Conservation (phyloP, 2,113 vertebrate species). For the Hiodon tergisus region DNA sequence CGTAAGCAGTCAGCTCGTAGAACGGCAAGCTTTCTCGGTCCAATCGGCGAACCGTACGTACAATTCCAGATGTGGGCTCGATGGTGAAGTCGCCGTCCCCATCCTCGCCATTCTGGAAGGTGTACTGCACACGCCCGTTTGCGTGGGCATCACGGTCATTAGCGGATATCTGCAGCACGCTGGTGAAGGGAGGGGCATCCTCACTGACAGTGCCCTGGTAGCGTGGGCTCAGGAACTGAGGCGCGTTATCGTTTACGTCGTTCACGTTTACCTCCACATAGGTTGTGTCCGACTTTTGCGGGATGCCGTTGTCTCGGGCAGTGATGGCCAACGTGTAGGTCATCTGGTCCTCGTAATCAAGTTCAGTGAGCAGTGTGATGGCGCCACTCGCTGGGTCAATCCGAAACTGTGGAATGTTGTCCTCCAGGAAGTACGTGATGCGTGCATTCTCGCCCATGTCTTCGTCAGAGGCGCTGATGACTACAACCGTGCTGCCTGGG, state of each 20-base stretch:
- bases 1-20: conserved; percentile 90
- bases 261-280: conserved; percentile 97
- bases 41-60: conserved; percentile 83
- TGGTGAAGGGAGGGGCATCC: conserved; percentile 91
- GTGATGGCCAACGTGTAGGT: conserved; percentile 93
- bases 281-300: conserved; percentile 95
- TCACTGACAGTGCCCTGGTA: conserved; percentile 91
- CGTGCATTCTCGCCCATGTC: conserved; percentile 93
- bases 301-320: conserved; percentile 94
- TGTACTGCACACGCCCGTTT: conserved; percentile 93
- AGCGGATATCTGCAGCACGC: conserved; percentile 92
- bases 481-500: conserved; percentile 86
- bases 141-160: conserved; percentile 89
- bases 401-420: conserved; percentile 93
- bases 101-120: conserved; percentile 95
- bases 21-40: conserved; percentile 86
- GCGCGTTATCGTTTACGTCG: conserved; percentile 94
- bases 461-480: conserved; percentile 92
- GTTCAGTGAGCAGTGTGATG: conserved; percentile 84
- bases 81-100: conserved; percentile 97
- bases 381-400: conserved; percentile 83
- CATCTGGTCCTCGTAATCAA: conserved; percentile 98
- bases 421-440: conserved; percentile 90
- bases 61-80: conserved; percentile 94
- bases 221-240: conserved; percentile 84